Evolutionary conservation across 1,140 invertebrate genomes (phyloP), one percentile per base, ranked within the genome.

Genomic region (Saccostrea glomerata): DNA sequence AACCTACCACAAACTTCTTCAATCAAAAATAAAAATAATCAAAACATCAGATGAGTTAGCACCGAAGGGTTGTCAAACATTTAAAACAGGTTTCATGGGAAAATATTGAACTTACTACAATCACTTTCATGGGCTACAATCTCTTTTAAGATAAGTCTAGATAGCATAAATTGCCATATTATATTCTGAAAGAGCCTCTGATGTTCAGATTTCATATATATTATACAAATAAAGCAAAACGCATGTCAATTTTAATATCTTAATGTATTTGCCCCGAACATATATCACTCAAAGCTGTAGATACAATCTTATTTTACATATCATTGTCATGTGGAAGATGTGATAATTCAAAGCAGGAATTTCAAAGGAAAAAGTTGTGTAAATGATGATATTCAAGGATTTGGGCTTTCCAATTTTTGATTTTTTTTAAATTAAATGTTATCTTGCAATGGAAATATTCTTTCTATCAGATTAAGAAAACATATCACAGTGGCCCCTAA

Each of bases 261-360:
- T 77, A 77, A 77, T 77, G 70, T 36, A 20, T 30, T 77, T 77
- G 13, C 70, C 70, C 70, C 2, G 4, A 30, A 77, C 20, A 25
- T 17, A 25, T 77, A 77, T 77, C 11, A 30, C 25, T 30, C 15
- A 36, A 2, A 11, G 30, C 25, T 77, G 30, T 13, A 77, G 70
- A 77, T 77, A 77, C 11, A 36, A 77, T 77, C 70, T 77, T 77
- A 30, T 77, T 77, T 77, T 36, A 77, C 70, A 77, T 77, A 30
- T 30, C 25, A 23, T 77, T 63, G 58, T 63, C 58, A 63, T 63
- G 15, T 20, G 58, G 58, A 20, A 63, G 70, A 77, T 77, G 12
- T 77, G 70, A 77, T 77, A 12, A 77, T 77, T 36, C 70, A 30
- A 30, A 6, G 0, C 11, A 77, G 70, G 70, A 77, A 30, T 77